Evolutionary conservation across 1,140 invertebrate species (phyloP).

Genomic region (Capitella teleta): DNA sequence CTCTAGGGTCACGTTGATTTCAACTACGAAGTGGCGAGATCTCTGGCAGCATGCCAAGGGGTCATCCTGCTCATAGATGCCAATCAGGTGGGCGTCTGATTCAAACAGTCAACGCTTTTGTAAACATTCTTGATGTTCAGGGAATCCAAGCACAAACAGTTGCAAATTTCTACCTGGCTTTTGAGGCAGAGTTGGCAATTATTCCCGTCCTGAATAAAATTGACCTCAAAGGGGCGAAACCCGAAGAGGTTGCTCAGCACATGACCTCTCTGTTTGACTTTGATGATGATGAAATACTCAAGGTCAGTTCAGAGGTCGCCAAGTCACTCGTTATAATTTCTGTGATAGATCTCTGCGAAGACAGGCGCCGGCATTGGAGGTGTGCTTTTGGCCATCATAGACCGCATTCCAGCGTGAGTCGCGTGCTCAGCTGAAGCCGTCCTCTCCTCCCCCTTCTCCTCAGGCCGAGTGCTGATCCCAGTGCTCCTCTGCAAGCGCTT

Average conservation of each 20-base stretch:
- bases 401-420: conserved; percentile 57
- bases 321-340: conserved; percentile 24
- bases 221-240: conserved; percentile 81
- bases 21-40: conserved; percentile 79
- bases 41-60: conserved; percentile 84
- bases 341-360: conserved; percentile 63
- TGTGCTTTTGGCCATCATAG: conserved; percentile 65
- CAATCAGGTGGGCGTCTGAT: conserved; percentile 46
- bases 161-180: conserved; percentile 89
- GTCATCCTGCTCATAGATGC: conserved; percentile 91
- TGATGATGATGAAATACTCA: conserved; percentile 53
- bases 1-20: conserved; percentile 89
- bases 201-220: conserved; percentile 96
- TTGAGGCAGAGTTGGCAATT: conserved; percentile 65
- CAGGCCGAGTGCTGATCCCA: conserved; percentile 48
- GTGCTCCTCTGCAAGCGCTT: conserved; percentile 61
- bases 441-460: conserved; percentile 14
- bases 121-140: conserved; percentile 17
- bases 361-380: conserved; percentile 57
- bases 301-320: conserved; percentile 40
- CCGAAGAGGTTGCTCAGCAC: conserved; percentile 66
- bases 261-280: conserved; percentile 77
- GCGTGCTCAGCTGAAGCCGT: too few relatives aligned
- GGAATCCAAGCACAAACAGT: conserved; percentile 96
- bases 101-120: too few relatives aligned